These are phyloP conservation scores for Mythimna vitellina DNA, from an alignment of 2,888 invertebrate species.

Conservation along the genomic window DNA sequence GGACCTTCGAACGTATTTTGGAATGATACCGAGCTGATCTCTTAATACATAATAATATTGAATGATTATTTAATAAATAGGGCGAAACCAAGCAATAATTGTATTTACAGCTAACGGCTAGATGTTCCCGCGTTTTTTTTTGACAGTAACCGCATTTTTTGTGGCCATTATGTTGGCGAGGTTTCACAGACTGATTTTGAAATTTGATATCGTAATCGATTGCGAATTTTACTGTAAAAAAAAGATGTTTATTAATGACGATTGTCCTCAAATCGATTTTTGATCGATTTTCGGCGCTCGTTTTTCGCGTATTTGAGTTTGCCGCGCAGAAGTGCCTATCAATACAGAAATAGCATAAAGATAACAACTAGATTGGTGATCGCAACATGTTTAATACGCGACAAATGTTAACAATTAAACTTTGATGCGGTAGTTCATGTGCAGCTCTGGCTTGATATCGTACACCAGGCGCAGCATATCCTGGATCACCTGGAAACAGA, in stretches of 20 bases:
- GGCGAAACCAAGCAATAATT: constrained; percentile 71
- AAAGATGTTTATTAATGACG: constrained; percentile 40
- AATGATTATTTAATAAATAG: constrained; percentile 67
- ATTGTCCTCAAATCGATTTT: constrained; percentile 59
- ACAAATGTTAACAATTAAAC: constrained; percentile 56
- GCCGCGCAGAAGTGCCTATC: constrained; percentile 68
- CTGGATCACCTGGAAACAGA: constrained; percentile 92
- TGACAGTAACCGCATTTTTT: constrained; percentile 36
- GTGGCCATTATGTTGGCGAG: constrained; percentile 5
- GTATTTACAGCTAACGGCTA: constrained; percentile 78
- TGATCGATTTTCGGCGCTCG: constrained; percentile 24
- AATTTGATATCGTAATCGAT: constrained; percentile 27
- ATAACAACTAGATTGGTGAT: constrained; percentile 75
- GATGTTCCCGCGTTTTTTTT: constrained; percentile 61
- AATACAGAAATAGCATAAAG: constrained; percentile 69
- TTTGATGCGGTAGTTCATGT: constrained; percentile 94
- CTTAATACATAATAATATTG: constrained; percentile 63
- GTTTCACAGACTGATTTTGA: constrained; percentile 18
- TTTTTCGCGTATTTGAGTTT: constrained; percentile 50
- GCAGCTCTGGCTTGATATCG: constrained; percentile 97
- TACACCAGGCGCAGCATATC: constrained; percentile 96
- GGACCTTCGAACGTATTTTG: constrained; percentile 80
- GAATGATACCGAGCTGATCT: constrained; percentile 89
- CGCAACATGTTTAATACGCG: constrained; percentile 68
- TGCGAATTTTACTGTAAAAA: constrained; percentile 48